Evolutionary conservation across 1,140 invertebrate genomes (phyloP), one percentile per base, ranked within the genome.

Genomic region (Drosophila hydei): DNA sequence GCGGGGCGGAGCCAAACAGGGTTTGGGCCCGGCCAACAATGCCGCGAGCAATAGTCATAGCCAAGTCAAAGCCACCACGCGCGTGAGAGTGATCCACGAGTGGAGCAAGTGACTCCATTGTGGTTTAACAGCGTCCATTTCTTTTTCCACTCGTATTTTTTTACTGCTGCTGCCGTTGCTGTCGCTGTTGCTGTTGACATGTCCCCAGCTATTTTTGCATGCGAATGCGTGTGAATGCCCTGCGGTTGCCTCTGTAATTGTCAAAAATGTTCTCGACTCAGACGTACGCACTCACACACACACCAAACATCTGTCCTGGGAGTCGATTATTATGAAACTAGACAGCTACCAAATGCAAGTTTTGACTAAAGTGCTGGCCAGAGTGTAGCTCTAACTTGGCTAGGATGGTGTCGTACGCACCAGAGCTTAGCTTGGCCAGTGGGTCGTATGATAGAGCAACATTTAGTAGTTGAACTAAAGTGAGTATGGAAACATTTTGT

Each of bases 241-340:
- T 73, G 79, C 77, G 79, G 79, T 85, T 65, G 55, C 65, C 59
- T 30, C 67, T 64, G 73, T 71, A 80, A 87, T 84, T 84, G 73
- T 80, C 77, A 47, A 61, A 79, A 70, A 60, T 77, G 30, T 45
- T 67, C 69, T 2, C 58, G 62, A 42, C 68, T 11, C 30, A 33
- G 30, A 11, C 30, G 12, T 2, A 23, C 2, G 4, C 11, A 33
- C 30, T 3, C 30, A 33, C 7, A 12, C 30, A 8, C 30, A 12
- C 30, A 50, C 58, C 4, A 18, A 18, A 59, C 42, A 30, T 19
- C 16, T 43, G 38, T 12, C n/a, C 9, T 8, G 51, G 38, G 38
- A 55, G 23, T 33, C 25, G 38, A 45, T 63, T 63, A 63, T 45
- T 63, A 45, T 33, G 19, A 11, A 43, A 5, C 23, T 16, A 18